phyloP scores from a whole-genome alignment of 64 coral and sea anemone genomes.

The Dendrophyllia cribrosa region DNA sequence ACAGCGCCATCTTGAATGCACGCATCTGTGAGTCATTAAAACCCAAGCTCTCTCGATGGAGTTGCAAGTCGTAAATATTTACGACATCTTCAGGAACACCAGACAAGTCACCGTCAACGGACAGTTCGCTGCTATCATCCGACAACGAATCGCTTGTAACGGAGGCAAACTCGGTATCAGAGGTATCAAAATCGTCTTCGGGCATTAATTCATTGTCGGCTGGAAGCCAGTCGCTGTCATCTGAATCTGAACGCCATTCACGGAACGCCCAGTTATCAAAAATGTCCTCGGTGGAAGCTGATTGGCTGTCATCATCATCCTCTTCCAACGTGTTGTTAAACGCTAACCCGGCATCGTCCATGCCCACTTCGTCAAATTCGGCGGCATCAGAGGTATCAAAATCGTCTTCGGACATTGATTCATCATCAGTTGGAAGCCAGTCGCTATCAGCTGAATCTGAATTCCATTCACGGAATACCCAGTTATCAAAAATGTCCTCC shows the following conservation, averaged over 20 bases:
- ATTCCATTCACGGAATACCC: too few relatives aligned
- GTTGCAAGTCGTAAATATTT: neutral
- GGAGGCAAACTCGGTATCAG: too few relatives aligned
- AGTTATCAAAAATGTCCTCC: too few relatives aligned
- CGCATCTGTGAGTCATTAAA: constrained; percentile 56
- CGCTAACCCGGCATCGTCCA: neutral
- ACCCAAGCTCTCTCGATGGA: constrained; percentile 18
- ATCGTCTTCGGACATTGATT: neutral
- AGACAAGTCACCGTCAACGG: neutral
- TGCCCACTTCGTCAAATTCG: neutral
- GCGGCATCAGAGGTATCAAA: too few relatives aligned
- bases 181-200: neutral
- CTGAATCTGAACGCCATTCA: too few relatives aligned
- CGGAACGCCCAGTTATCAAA: too few relatives aligned
- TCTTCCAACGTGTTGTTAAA: too few relatives aligned
- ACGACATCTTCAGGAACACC: neutral
- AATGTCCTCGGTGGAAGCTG: too few relatives aligned
- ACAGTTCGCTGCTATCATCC: neutral
- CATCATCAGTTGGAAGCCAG: neutral
- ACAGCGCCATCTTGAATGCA: constrained; percentile 67
- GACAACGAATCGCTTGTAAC: neutral
- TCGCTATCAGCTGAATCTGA: neutral
- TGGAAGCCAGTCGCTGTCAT: neutral
- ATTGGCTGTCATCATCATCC: too few relatives aligned
- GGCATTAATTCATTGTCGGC: neutral